phyloP scores from a whole-genome alignment of 2,888 invertebrate species.

The Mayetiola destructor region DNA sequence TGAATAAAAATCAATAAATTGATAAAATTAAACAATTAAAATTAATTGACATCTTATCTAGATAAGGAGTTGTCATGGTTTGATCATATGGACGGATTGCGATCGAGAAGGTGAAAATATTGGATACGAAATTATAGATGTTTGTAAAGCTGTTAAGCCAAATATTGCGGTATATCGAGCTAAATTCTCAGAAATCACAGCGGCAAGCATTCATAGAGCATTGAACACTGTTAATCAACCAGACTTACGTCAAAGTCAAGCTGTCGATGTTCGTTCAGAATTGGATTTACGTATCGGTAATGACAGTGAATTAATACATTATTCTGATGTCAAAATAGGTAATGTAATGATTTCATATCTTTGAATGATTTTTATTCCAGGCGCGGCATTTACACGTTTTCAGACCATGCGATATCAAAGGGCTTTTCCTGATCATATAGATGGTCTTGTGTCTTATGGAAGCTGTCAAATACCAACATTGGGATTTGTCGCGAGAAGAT shows the following conservation, averaged over 20 bases:
- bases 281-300: constrained; percentile 83
- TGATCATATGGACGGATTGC: constrained; percentile 99
- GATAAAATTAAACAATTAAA: too few relatives aligned
- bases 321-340: neutral
- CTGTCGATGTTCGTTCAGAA: constrained; percentile 86
- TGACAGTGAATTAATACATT: constrained; percentile 15
- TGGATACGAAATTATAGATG: constrained; percentile 88
- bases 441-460: constrained; percentile 86
- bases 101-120: constrained; percentile 99
- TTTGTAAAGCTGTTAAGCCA: constrained; percentile 67
- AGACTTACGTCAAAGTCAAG: constrained; percentile 68
- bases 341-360: constrained; percentile 10
- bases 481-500: constrained; percentile 99
- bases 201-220: constrained; percentile 64
- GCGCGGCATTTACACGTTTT: constrained; percentile 94
- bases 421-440: constrained; percentile 57
- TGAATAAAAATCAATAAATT: too few relatives aligned
- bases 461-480: constrained; percentile 98
- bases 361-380: too few relatives aligned
- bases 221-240: constrained; percentile 63
- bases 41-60: neutral
- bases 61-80: constrained; percentile 47
- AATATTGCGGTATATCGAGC: constrained; percentile 62
- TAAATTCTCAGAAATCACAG: constrained; percentile 94
- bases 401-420: constrained; percentile 83